Conservation (phyloP, 2,888 invertebrate genomes). For the Ptychoptera contaminata region DNA sequence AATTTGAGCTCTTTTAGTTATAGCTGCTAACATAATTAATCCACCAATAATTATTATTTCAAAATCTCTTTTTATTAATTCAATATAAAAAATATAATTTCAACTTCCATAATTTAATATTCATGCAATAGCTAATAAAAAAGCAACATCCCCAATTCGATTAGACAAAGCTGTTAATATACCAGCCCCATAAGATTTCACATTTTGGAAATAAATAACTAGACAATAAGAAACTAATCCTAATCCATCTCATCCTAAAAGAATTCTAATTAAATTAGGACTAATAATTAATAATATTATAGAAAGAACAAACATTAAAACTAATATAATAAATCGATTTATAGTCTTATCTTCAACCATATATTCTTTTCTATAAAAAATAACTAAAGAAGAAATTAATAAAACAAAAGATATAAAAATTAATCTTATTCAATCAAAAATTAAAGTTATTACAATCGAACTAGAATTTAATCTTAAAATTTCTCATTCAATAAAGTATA, state of each 20-base stretch:
- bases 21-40: constrained; percentile 38
- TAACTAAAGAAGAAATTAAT: constrained; percentile 48
- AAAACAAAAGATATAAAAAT: constrained; percentile 47
- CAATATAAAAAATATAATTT: constrained; percentile 38
- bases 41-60: constrained; percentile 29
- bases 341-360: constrained; percentile 40
- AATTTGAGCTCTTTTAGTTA: constrained; percentile 68
- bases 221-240: constrained; percentile 58
- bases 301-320: constrained; percentile 48
- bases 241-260: constrained; percentile 58
- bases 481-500: constrained; percentile 39
- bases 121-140: constrained; percentile 43
- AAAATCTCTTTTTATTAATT: constrained; percentile 33
- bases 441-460: constrained; percentile 36
- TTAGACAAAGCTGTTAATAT: constrained; percentile 57
- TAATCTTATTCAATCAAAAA: constrained; percentile 47
- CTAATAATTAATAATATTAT: constrained; percentile 52
- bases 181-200: constrained; percentile 49
- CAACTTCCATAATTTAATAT: constrained; percentile 38
- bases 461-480: constrained; percentile 35
- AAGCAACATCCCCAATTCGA: constrained; percentile 55
- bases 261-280: constrained; percentile 51
- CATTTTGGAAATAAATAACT: constrained; percentile 38
- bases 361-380: constrained; percentile 48
- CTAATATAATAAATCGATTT: constrained; percentile 46